A percentile compares a stretch with the other conserved stretches of the same genome.
These are phyloP conservation scores for Aphidoletes aphidimyza DNA, from an alignment of 2,888 invertebrate genomes.

Conservation along the genomic window DNA sequence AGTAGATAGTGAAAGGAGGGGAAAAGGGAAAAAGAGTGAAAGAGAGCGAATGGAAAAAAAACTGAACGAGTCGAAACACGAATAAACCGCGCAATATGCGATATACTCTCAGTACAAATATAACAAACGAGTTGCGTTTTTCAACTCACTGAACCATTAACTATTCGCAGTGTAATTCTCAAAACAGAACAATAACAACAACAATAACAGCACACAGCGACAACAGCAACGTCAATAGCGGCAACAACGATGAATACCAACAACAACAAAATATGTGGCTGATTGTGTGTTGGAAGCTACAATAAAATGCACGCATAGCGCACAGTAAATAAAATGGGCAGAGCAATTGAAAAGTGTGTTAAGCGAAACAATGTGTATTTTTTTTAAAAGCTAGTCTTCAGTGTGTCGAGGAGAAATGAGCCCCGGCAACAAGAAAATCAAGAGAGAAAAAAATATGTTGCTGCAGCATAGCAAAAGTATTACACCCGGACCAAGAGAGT, in stretches of 20 bases:
- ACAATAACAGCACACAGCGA: background rate
- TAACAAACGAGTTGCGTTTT: constrained; percentile 53
- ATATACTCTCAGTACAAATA: background rate
- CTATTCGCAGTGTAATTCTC: constrained; percentile 1
- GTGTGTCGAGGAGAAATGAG: background rate
- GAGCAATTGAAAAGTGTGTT: constrained; percentile 35
- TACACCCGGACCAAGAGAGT: background rate
- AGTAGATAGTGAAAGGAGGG: no score
- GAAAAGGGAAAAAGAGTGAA: background rate
- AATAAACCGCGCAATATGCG: background rate
- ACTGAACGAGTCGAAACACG: background rate
- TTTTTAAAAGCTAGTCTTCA: constrained; percentile 18
- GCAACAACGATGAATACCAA: background rate
- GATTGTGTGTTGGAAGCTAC: background rate
- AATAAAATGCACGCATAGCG: constrained; percentile 48
- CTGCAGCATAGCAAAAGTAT: background rate
- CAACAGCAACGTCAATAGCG: background rate
- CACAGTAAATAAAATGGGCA: constrained; percentile 36
- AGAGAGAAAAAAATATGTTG: background rate
- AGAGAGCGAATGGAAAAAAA: background rate
- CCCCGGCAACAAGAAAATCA: background rate
- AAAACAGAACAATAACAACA: background rate
- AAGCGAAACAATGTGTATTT: constrained; percentile 14
- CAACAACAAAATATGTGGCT: background rate
- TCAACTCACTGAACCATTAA: constrained; percentile 50